Evolutionary conservation across 1,140 invertebrate species (phyloP), one percentile per base, ranked within the genome.

Genomic region (Lordiphosa clarofinis): DNA sequence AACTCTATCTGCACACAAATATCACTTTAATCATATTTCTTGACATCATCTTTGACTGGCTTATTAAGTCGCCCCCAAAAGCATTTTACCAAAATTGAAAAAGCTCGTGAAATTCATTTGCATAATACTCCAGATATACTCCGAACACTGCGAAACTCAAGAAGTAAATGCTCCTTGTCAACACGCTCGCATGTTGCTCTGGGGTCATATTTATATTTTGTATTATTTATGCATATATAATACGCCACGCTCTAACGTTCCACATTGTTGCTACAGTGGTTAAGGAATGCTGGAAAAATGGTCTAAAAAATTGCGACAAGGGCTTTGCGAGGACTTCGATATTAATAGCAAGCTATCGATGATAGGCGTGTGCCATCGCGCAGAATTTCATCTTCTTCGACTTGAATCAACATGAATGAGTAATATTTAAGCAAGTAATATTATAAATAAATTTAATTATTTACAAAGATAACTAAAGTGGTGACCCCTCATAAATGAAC

Each of bases 71-170:
- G 44, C 11, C 43, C 59, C 67, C 76, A 50, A 82, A 73, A 82
- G 74, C 75, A 58, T 79, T 79, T 81, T 66, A 62, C 70, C 73
- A 82, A 81, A 76, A 81, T 81, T 81, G 76, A 81, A 81, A 81
- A 76, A 31, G 21, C 75, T 81, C 76, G 67, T 76, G 76, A 78
- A 81, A 82, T 82, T 82, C 72, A 81, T 81, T 81, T 81, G 68
- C 76, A 81, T 81, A 81, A 81, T 82, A 50, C 67, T 54, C 57
- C 56, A 74, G 28, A 48, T 55, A 56, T 24, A 21, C 52, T 9
- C 48, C 12, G 24, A 43, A 31, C 33, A 46, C 43, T 40, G 42
- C 37, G 11, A 40, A 33, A 38, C 21, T 40, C 48, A 37, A 63
- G 4, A 46, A 46, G 43, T 46, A 46, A 46, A 46, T 48, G 59